Conservation (phyloP, 2,113 vertebrate genomes). For the Thunnus thynnus region DNA sequence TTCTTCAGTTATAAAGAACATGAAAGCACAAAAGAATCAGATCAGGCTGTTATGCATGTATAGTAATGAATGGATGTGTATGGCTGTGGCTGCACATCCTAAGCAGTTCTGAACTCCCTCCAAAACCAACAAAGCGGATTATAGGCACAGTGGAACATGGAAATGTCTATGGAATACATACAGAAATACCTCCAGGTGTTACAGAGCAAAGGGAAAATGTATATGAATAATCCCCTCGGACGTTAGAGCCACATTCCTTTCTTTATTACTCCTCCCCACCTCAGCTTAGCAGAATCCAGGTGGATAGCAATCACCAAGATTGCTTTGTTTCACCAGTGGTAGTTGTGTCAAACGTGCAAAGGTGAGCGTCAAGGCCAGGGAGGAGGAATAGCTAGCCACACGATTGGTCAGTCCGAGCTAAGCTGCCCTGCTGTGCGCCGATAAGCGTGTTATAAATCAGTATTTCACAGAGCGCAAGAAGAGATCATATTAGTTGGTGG, state of each 20-base stretch:
- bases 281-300: conserved; percentile 68
- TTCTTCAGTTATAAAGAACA: conserved; percentile 3
- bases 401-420: conserved; percentile 36
- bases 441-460: conserved; percentile 69
- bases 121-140: conserved; percentile 57
- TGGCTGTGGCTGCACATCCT: conserved; percentile 39
- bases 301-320: conserved; percentile 68
- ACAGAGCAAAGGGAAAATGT: conserved; percentile 58
- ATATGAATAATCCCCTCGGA: conserved; percentile 72
- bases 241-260: conserved; percentile 77
- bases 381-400: not conserved
- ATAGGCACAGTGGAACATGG: conserved; percentile 38
- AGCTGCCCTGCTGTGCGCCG: conserved; percentile 51
- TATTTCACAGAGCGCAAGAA: conserved; percentile 51
- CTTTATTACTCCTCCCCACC: conserved; percentile 76
- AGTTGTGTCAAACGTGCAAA: conserved; percentile 60
- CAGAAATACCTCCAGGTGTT: conserved; percentile 74
- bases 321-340: conserved; percentile 57
- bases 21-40: conserved; percentile 13
- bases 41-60: conserved; percentile 17
- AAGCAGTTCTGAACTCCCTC: conserved; percentile 26
- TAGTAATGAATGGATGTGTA: not conserved
- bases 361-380: conserved; percentile 63
- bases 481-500: conserved; percentile 40
- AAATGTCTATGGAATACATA: conserved; percentile 44